Evolutionary conservation across 2,113 vertebrate genomes (phyloP).

Genomic region (Drymodes brunneopygia): DNA sequence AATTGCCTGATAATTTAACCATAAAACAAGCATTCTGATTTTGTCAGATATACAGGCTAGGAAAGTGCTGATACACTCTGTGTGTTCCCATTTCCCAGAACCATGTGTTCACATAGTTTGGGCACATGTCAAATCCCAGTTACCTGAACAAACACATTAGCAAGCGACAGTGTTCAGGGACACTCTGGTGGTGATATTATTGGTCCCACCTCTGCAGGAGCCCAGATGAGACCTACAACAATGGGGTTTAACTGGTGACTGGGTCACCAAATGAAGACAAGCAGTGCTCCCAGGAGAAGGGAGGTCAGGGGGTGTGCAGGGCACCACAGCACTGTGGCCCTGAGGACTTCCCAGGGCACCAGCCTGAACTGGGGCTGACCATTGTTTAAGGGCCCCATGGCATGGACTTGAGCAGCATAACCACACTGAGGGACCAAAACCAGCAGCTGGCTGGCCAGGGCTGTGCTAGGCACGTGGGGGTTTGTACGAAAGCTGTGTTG

Average conservation of each 20-base stretch:
- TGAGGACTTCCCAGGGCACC: not conserved
- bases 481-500: not conserved
- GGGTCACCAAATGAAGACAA: not conserved
- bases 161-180: not conserved
- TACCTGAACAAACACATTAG: not conserved
- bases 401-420: accelerated
- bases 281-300: accelerated
- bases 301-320: not conserved
- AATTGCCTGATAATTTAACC: not conserved
- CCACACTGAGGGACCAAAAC: accelerated
- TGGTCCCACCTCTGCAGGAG: not conserved
- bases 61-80: not conserved
- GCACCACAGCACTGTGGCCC: not conserved
- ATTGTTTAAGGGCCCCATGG: accelerated
- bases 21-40: not conserved
- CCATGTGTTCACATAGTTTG: accelerated
- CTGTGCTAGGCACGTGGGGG: accelerated
- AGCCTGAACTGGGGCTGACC: not conserved
- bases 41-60: not conserved
- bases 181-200: not conserved
- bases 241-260: accelerated
- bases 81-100: not conserved
- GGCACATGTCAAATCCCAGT: not conserved
- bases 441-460: not conserved
- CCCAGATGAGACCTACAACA: not conserved